Conservation (phyloP, 2,888 invertebrate genomes). For the Conops quadrifasciatus region DNA sequence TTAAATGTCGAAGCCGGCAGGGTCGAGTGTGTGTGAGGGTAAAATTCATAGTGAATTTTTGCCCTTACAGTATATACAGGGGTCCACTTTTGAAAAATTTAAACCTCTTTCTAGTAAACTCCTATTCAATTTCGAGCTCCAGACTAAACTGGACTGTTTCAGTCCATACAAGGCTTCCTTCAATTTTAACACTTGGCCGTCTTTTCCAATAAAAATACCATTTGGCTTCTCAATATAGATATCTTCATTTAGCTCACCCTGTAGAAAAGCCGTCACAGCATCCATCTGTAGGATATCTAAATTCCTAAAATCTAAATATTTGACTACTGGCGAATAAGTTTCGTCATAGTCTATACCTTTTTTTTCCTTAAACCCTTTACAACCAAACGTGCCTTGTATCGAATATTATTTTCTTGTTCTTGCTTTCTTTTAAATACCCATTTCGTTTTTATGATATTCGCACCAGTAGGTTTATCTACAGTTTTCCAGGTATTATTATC, state of each 20-base stretch:
- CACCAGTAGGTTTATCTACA: slow-evolving; percentile 28
- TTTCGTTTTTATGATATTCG: slow-evolving; percentile 33
- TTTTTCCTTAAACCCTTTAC: slow-evolving; percentile 35
- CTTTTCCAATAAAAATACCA: too few relatives aligned
- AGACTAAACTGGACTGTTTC: slow-evolving; percentile 21
- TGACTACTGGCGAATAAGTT: slow-evolving; percentile 38
- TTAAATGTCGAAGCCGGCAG: too few relatives aligned
- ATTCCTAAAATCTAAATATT: slow-evolving; percentile 32
- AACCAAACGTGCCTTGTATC: slow-evolving; percentile 29
- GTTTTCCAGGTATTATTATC: slow-evolving; percentile 29
- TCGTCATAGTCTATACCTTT: slow-evolving; percentile 37
- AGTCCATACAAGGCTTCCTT: slow-evolving; percentile 19
- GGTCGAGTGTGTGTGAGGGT: too few relatives aligned
- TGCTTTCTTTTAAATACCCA: slow-evolving; percentile 35
- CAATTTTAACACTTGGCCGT: not conserved
- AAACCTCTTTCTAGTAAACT: slow-evolving; percentile 9
- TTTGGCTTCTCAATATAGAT: slow-evolving; percentile 2
- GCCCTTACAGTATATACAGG: too few relatives aligned
- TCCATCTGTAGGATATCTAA: slow-evolving; percentile 13
- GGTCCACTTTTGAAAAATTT: slow-evolving; percentile 11
- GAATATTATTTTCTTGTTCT: slow-evolving; percentile 9
- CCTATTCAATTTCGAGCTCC: slow-evolving; percentile 14
- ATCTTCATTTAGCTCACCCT: slow-evolving; percentile 21
- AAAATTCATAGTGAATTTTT: too few relatives aligned
- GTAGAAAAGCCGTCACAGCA: slow-evolving; percentile 26